Percentiles rank a stretch among this genome's conserved stretches.
Evolutionary conservation across 2,113 vertebrate genomes (phyloP).

Genomic region (Coryphaenoides rupestris): DNA sequence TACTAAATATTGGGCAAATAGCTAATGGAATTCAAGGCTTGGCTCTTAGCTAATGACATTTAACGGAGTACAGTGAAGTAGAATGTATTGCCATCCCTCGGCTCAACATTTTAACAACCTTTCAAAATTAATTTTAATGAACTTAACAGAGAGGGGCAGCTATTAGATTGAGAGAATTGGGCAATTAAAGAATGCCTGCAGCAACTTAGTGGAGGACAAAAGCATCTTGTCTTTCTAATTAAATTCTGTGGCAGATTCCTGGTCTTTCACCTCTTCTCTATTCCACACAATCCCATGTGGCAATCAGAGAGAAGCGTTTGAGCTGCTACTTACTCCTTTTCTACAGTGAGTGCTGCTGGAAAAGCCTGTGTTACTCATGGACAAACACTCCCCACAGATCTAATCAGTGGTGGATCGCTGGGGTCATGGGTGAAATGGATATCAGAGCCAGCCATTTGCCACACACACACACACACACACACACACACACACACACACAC

Average conservation of each 20-base stretch:
- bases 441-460: constrained; percentile 47
- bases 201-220: constrained; percentile 74
- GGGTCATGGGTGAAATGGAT: constrained; percentile 35
- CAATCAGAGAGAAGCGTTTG: constrained; percentile 47
- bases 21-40: no score
- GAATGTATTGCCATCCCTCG: constrained; percentile 47
- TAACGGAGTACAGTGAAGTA: constrained; percentile 33
- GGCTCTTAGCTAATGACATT: no score
- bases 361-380: constrained; percentile 40
- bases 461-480: constrained; percentile 4
- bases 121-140: constrained; percentile 70
- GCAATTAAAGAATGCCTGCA: constrained; percentile 80
- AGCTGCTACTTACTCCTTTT: constrained; percentile 43
- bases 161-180: constrained; percentile 53
- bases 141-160: constrained; percentile 44
- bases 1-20: no score
- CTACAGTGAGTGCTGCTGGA: constrained; percentile 36
- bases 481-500: no score
- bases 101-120: constrained; percentile 53
- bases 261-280: constrained; percentile 75
- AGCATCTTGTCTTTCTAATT: constrained; percentile 75
- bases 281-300: constrained; percentile 56
- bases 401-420: constrained; percentile 39
- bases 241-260: constrained; percentile 74
- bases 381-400: constrained; percentile 50